Percentiles rank a stretch among this genome's conserved stretches.
Evolutionary conservation across 23 tunicate species (phyloP).

Genomic region (Ciona savignyi): DNA sequence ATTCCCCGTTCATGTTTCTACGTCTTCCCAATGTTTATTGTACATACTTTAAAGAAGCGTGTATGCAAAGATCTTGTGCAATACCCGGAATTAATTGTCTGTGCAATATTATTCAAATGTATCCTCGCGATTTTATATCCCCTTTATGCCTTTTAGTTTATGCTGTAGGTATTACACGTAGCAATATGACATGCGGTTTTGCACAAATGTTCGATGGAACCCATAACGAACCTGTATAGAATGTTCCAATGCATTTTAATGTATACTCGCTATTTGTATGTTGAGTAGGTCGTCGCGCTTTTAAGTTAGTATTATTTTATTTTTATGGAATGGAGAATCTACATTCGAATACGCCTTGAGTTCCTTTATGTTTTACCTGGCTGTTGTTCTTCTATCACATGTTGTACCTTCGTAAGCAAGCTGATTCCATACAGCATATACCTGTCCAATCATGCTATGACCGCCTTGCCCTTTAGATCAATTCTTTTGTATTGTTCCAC

Average conservation of each 20-base stretch:
- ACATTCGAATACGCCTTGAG: background rate
- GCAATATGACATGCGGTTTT: conserved; percentile 39
- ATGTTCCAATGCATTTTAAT: background rate
- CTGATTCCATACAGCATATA: background rate
- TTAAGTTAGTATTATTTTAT: background rate
- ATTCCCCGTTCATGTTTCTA: no score
- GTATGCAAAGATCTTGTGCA: no score
- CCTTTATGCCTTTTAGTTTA: background rate
- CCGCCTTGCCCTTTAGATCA: background rate
- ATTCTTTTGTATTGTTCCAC: background rate
- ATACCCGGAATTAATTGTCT: background rate
- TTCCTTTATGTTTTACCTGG: background rate
- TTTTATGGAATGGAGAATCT: background rate
- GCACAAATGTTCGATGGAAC: conserved; percentile 10
- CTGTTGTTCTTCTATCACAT: background rate
- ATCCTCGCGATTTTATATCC: background rate
- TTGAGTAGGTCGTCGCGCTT: background rate
- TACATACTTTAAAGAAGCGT: no score
- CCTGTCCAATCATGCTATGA: background rate
- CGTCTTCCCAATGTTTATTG: no score
- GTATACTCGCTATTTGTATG: background rate
- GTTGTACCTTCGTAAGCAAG: background rate
- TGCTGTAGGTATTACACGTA: conserved; percentile 14
- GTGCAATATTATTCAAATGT: background rate
- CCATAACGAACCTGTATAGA: background rate